Percentiles rank a stretch among this genome's conserved stretches.
Conservation (phyloP, 2,888 invertebrate species). For the Eupithecia pulchellata region DNA sequence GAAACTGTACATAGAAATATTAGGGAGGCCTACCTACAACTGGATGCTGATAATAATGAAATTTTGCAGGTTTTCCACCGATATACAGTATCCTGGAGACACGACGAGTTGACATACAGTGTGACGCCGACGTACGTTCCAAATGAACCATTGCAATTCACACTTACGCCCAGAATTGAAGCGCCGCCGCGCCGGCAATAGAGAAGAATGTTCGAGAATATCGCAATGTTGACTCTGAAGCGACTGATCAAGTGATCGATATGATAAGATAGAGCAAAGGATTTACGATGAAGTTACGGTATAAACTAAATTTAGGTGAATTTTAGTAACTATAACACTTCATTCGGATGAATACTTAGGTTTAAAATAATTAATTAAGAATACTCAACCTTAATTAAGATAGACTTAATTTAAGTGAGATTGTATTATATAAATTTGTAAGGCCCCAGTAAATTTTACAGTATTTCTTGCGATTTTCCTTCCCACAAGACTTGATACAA, state of each 20-base stretch:
- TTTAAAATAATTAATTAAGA: not conserved
- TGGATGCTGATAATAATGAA: not conserved
- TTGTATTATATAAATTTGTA: not conserved
- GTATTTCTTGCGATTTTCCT: not conserved
- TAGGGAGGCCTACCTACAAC: not conserved
- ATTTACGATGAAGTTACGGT: conserved; percentile 2
- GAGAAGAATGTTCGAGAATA: conserved; percentile 1
- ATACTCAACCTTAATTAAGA: not conserved
- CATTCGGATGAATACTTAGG: not conserved
- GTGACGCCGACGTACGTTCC: conserved; percentile 91
- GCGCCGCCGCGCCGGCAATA: not conserved
- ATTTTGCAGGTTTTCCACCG: conserved; percentile 88
- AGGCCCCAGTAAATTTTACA: not conserved
- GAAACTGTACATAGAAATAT: not conserved
- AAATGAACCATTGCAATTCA: conserved; percentile 89
- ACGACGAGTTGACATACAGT: conserved; percentile 88
- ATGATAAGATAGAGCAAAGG: conserved; percentile 8
- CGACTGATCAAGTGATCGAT: not conserved
- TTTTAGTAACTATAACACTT: no score
- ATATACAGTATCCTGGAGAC: conserved; percentile 88
- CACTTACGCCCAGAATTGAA: conserved; percentile 73
- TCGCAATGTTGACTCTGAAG: not conserved
- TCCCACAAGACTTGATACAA: not conserved
- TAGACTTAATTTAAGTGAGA: not conserved
- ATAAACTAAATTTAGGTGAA: no score